Evolutionary conservation across 1,140 invertebrate genomes (phyloP).

Genomic region (Ceratina japonica): DNA sequence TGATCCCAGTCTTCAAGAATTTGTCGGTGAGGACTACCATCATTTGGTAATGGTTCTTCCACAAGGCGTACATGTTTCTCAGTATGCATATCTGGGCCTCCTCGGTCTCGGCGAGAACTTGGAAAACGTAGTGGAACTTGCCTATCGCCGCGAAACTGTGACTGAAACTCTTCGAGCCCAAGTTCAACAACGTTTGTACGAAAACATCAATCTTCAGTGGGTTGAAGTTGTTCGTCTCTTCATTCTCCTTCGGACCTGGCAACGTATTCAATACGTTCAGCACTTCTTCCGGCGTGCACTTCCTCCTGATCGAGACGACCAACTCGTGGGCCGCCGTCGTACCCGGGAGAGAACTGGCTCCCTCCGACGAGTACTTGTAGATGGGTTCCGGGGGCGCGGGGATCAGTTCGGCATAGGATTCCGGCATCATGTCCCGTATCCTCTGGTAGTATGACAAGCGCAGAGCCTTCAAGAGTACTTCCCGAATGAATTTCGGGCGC

Average conservation of each 20-base stretch:
- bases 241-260: slow-evolving; percentile 88
- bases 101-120: slow-evolving; percentile 94
- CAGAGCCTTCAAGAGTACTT: slow-evolving; percentile 94
- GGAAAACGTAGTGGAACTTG: slow-evolving; percentile 97
- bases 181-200: slow-evolving; percentile 94
- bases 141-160: slow-evolving; percentile 98
- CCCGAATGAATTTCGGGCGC: slow-evolving; percentile 96
- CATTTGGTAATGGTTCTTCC: slow-evolving; percentile 98
- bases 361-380: slow-evolving; percentile 91
- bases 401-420: slow-evolving; percentile 90
- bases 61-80: slow-evolving; percentile 95
- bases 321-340: slow-evolving; percentile 91
- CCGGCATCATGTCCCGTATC: slow-evolving; percentile 94
- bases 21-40: slow-evolving; percentile 97
- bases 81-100: slow-evolving; percentile 97
- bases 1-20: slow-evolving; percentile 97
- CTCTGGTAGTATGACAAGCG: slow-evolving; percentile 97
- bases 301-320: slow-evolving; percentile 91
- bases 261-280: slow-evolving; percentile 92
- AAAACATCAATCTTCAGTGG: slow-evolving; percentile 98
- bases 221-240: slow-evolving; percentile 87
- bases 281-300: slow-evolving; percentile 94
- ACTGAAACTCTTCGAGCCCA: slow-evolving; percentile 98
- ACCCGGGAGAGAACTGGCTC: slow-evolving; percentile 89
- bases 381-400: slow-evolving; percentile 89